phyloP scores from a whole-genome alignment of 2,113 vertebrate genomes.

The Athene cunicularia region DNA sequence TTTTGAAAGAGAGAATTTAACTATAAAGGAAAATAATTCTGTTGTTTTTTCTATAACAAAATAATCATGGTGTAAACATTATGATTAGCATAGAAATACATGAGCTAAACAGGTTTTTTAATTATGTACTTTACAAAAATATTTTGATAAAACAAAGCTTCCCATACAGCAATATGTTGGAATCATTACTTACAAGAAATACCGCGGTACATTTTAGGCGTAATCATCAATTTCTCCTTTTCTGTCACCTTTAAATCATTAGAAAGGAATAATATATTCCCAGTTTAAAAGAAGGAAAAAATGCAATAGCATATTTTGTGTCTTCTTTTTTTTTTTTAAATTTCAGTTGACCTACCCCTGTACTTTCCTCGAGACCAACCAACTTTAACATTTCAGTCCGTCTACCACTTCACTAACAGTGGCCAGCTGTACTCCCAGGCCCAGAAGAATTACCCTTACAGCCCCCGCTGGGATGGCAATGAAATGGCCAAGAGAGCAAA shows the following conservation, averaged over 20 bases:
- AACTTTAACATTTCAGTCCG: slow-evolving; percentile 94
- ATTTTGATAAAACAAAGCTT: not conserved
- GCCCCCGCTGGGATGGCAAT: slow-evolving; percentile 98
- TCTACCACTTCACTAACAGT: slow-evolving; percentile 98
- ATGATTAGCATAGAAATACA: not conserved
- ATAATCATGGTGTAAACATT: not conserved
- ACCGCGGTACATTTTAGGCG: not conserved
- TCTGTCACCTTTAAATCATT: not conserved
- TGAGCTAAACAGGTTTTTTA: not conserved
- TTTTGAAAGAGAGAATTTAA: not conserved
- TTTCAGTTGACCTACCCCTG: slow-evolving; percentile 92
- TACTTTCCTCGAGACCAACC: slow-evolving; percentile 98
- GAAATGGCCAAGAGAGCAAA: slow-evolving; percentile 99
- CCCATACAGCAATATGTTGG: not conserved
- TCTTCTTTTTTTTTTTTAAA: not conserved
- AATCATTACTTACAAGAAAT: not conserved
- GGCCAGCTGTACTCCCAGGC: slow-evolving; percentile 97
- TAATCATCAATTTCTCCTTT: not conserved
- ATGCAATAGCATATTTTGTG: not conserved
- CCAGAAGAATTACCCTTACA: slow-evolving; percentile 98
- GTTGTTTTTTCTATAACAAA: not conserved
- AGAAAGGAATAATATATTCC: not conserved
- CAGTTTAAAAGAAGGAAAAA: not conserved
- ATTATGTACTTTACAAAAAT: not conserved
- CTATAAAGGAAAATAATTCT: not conserved